These are phyloP conservation scores for Donacobius atricapilla DNA, from an alignment of 2,113 vertebrate species.

Conservation along the genomic window DNA sequence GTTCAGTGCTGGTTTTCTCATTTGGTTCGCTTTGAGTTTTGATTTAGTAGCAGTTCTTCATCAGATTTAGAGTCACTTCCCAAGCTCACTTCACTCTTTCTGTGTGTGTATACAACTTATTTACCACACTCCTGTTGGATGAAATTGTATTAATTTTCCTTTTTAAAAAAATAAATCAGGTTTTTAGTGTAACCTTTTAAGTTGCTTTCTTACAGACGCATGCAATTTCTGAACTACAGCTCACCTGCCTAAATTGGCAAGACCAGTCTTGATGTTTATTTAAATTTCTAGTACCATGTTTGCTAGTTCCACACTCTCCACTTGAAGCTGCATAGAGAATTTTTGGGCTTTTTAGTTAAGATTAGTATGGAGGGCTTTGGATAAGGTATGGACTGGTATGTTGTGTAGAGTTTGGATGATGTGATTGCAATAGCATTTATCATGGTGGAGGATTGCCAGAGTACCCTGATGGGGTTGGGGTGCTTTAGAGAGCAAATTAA, in stretches of 20 bases:
- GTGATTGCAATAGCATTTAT: not conserved
- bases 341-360: rapidly evolving
- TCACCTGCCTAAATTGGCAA: not conserved
- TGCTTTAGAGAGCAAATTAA: not conserved
- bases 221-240: not conserved
- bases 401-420: not conserved
- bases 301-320: not conserved
- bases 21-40: not conserved
- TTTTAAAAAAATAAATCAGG: not conserved
- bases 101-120: not conserved
- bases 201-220: not conserved
- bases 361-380: not conserved
- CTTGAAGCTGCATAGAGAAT: not conserved
- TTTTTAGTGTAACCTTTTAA: not conserved
- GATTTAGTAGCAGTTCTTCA: not conserved
- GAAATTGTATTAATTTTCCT: not conserved
- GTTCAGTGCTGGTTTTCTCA: not conserved
- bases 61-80: not conserved
- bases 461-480: not conserved
- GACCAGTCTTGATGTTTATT: not conserved
- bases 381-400: not conserved
- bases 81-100: not conserved
- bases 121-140: not conserved
- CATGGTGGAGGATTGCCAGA: rapidly evolving
- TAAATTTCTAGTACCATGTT: not conserved